Percentiles rank a stretch among this genome's conserved stretches.
These are phyloP conservation scores for Spea multiplicata DNA, from an alignment of 2,113 vertebrate species.

Conservation along the genomic window DNA sequence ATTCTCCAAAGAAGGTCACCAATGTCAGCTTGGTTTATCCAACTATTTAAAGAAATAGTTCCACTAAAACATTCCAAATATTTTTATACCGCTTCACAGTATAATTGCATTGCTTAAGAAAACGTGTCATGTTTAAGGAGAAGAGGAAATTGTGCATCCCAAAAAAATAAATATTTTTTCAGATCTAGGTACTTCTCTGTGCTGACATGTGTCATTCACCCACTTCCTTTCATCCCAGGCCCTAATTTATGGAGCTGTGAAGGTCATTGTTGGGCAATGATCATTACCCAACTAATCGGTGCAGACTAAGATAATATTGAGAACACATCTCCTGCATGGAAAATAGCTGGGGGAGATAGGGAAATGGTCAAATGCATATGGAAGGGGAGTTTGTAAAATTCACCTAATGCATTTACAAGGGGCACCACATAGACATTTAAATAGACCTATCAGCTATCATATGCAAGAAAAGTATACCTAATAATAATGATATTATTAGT, in stretches of 20 bases:
- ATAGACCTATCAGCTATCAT: no score
- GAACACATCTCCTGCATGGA: no score
- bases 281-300: no score
- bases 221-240: no score
- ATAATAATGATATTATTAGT: no score
- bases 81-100: conserved; percentile 15
- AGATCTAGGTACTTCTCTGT: background rate
- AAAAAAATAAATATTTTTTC: conserved; percentile 27
- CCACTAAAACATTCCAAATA: conserved; percentile 27
- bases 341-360: no score
- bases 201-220: conserved; percentile 23
- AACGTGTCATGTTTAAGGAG: conserved; percentile 31
- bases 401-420: no score
- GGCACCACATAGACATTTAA: no score
- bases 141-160: conserved; percentile 20
- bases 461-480: no score
- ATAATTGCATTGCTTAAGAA: conserved; percentile 34
- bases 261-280: background rate
- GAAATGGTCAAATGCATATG: no score
- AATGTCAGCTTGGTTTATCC: conserved; percentile 29
- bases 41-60: conserved; percentile 37
- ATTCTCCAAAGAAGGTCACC: conserved; percentile 27
- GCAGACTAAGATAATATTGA: no score
- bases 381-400: no score
- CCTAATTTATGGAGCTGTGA: background rate